These are phyloP conservation scores for Picus viridis DNA, from an alignment of 2,797 vertebrate genomes.

Conservation along the genomic window DNA sequence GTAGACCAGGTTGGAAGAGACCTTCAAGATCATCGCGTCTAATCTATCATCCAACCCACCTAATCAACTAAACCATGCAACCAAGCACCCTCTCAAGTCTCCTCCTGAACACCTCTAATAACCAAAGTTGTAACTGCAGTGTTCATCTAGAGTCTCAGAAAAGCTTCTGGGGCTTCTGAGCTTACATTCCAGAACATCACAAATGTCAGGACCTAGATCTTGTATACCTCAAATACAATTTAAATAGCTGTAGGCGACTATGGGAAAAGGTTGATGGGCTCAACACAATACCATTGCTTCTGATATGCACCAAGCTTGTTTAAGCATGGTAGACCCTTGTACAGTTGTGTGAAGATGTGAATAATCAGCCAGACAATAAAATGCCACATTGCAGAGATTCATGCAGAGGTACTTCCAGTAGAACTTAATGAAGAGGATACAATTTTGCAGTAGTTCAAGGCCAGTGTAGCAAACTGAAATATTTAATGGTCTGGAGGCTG, in stretches of 20 bases:
- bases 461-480: neutral
- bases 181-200: accelerated
- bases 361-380: neutral
- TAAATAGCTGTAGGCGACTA: neutral
- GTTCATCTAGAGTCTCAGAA: neutral
- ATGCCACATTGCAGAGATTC: neutral
- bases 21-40: too few relatives aligned
- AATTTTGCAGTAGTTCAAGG: neutral
- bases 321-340: neutral
- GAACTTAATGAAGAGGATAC: neutral
- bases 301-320: neutral
- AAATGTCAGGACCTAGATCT: neutral
- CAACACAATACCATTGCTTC: neutral
- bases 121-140: neutral
- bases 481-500: neutral
- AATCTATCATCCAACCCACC: too few relatives aligned
- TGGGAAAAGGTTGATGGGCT: neutral
- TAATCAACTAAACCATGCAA: too few relatives aligned
- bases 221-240: neutral
- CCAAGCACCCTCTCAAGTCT: too few relatives aligned
- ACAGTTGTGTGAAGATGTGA: neutral
- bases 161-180: neutral
- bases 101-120: too few relatives aligned
- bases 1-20: too few relatives aligned
- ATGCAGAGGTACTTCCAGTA: neutral